These are phyloP conservation scores for Sycobia sp. DNA, from an alignment of 1,140 invertebrate species.

Conservation along the genomic window DNA sequence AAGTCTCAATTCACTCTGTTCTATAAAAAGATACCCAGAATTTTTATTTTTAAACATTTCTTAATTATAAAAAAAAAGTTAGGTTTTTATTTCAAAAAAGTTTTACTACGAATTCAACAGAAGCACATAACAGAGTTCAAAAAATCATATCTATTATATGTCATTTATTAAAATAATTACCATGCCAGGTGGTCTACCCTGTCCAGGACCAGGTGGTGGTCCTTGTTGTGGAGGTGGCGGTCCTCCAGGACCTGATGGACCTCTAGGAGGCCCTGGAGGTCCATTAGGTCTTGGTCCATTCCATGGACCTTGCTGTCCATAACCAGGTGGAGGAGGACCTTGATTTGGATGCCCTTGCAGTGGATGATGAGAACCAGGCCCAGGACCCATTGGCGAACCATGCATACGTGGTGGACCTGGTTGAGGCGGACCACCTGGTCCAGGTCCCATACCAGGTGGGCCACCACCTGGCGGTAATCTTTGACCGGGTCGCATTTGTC, in stretches of 20 bases:
- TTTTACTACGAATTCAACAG: too few relatives aligned
- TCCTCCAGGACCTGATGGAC: conserved; percentile 58
- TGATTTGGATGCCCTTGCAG: conserved; percentile 61
- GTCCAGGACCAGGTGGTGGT: conserved; percentile 66
- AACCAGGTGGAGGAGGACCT: conserved; percentile 64
- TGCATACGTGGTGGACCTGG: conserved; percentile 65
- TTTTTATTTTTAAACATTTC: too few relatives aligned
- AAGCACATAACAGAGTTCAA: too few relatives aligned
- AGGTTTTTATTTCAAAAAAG: too few relatives aligned
- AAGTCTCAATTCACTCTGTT: background rate
- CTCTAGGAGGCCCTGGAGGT: conserved; percentile 62
- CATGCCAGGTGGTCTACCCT: conserved; percentile 72
- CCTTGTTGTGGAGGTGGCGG: conserved; percentile 63
- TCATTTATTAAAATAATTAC: conserved; percentile 58
- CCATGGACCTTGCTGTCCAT: conserved; percentile 64
- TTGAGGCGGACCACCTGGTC: conserved; percentile 60
- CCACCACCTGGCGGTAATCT: conserved; percentile 60
- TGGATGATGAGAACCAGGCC: conserved; percentile 59
- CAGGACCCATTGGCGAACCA: conserved; percentile 73
- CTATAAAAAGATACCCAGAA: too few relatives aligned
- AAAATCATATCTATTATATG: too few relatives aligned
- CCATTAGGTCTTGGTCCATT: conserved; percentile 65
- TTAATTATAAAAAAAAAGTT: too few relatives aligned
- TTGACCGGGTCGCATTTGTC: conserved; percentile 63
- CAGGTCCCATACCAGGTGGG: conserved; percentile 70